phyloP scores from a whole-genome alignment of 2,113 vertebrate genomes.

The Hiodon alosoides region DNA sequence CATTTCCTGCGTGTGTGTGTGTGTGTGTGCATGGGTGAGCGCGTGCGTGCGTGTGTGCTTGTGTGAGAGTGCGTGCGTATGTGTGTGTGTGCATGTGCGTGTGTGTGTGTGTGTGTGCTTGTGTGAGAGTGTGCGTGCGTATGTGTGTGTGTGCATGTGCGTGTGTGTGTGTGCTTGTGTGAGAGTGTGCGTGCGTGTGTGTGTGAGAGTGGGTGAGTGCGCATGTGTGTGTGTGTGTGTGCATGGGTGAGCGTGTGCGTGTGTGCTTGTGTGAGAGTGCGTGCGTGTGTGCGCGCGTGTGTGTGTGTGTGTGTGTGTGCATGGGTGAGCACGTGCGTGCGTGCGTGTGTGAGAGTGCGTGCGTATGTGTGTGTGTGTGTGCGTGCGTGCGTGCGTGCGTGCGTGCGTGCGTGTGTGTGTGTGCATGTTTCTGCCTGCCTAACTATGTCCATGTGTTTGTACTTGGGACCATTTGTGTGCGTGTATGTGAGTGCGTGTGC shows the following conservation, averaged over 20 bases:
- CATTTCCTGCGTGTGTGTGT: no score
- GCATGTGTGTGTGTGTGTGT: slow-evolving; percentile 28
- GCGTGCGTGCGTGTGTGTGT: neutral
- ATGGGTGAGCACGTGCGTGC: neutral
- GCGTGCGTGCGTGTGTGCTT: slow-evolving; percentile 23
- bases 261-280: slow-evolving; percentile 21
- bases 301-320: neutral
- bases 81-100: slow-evolving; percentile 15
- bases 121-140: slow-evolving; percentile 11
- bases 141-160: neutral
- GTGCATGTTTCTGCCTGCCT: neutral
- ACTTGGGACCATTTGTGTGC: slow-evolving; percentile 16
- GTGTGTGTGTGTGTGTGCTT: slow-evolving; percentile 24
- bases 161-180: neutral
- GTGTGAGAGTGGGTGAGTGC: slow-evolving; percentile 6
- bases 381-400: neutral
- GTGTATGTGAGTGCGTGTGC: slow-evolving; percentile 21
- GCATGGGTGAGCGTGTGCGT: slow-evolving; percentile 12
- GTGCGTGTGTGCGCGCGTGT: slow-evolving; percentile 8
- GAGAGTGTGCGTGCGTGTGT: neutral
- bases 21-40: neutral
- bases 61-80: slow-evolving; percentile 13
- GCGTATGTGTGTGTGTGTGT: neutral
- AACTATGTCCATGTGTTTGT: slow-evolving; percentile 21
- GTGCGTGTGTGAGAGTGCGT: neutral